Base-by-base conservation (phyloP, 2,113 vertebrate genomes). In the Platichthys stellatus region DNA sequence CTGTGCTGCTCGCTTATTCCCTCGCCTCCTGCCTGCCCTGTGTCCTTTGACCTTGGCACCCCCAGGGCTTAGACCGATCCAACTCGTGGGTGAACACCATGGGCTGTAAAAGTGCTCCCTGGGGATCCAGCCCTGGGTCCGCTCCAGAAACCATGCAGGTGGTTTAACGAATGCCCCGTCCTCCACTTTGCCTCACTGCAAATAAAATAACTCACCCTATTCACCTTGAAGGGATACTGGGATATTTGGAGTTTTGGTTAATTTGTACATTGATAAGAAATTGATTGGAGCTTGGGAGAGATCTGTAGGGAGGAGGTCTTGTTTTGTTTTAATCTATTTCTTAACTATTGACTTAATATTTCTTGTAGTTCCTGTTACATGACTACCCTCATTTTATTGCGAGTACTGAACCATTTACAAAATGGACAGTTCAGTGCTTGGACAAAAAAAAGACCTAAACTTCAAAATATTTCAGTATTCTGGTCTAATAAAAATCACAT, bases 61-160 rank as follows among this genome's bases (percentile, higher is more conserved):
- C 92, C 93, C 96, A 99, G 98, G 98, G 98, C 90, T 97, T 99
- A 96, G 98, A 99, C 93, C 98, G 98, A 95, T 99, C 98, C 97
- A 99, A 99, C 97, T 99, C 98, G 95, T 99, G 98, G 98, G 98
- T 99, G 94, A 96, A 99, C 96, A 97, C 98, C 94, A 97, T 97
- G 95, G 97, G 96, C 96, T 96, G 96, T 95, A 98, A 97, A 95
- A 96, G 96, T 92, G 95, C 95, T 94, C 96, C 97, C 95, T 99
- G 97, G 98, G 97, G 97, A 96, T 96, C 97, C 96, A 97, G 97
- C 96, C 97, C 96, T 91, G 97, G 96, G 93, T 97, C 97, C 92
- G 95, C 96, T 95, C 93, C 97, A 94, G 97, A 99, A 88, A 92
- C 97, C 93, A 95, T 96, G 96, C 97, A 99, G 98, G 98, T 99